Conservation (phyloP, 2,113 vertebrate species). For the Elanus axillaris region DNA sequence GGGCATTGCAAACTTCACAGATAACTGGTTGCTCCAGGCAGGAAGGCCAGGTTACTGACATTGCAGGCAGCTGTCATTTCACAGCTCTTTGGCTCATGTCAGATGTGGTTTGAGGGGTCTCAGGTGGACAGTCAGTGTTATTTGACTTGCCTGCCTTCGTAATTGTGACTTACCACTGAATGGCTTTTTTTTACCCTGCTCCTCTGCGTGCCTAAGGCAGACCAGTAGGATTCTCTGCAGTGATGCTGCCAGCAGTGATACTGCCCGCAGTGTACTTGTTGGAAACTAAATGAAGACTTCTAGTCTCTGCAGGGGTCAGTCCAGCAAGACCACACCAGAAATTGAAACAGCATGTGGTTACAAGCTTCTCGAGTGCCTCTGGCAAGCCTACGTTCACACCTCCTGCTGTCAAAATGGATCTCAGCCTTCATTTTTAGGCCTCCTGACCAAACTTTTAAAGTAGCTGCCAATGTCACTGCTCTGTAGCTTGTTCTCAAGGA, state of each 20-base stretch:
- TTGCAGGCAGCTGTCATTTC: neutral
- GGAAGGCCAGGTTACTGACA: neutral
- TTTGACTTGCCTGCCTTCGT: neutral
- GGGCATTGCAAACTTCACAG: neutral
- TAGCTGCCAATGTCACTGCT: neutral
- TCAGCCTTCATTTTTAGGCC: neutral
- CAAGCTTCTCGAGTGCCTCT: neutral
- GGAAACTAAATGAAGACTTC: neutral
- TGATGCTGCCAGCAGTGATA: rapidly evolving
- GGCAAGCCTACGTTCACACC: neutral
- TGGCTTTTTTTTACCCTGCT: neutral
- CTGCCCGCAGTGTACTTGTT: neutral
- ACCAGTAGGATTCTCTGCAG: neutral
- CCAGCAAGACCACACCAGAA: neutral
- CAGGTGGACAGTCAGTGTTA: neutral
- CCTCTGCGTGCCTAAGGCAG: neutral
- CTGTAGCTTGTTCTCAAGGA: neutral
- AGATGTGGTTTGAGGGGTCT: neutral
- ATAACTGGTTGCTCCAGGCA: neutral
- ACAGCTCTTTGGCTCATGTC: neutral
- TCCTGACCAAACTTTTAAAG: neutral
- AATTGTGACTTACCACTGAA: neutral
- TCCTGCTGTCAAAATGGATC: neutral
- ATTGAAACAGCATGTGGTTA: neutral
- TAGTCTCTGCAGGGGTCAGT: neutral